Evolutionary conservation across 2,797 vertebrate species (phyloP).

Genomic region (Acipenser ruthenus): DNA sequence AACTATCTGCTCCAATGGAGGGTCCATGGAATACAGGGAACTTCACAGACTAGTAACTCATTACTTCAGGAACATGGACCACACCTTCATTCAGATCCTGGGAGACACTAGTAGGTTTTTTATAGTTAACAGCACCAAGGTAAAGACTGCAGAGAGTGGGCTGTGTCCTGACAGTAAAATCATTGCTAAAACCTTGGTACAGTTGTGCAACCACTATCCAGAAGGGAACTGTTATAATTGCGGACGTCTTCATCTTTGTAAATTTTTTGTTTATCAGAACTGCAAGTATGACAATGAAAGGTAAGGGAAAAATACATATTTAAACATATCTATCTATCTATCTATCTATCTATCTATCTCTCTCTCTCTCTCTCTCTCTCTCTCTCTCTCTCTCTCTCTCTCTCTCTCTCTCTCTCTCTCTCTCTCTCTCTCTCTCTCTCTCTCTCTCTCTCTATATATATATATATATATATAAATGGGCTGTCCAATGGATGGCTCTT

Average conservation of each 20-base stretch:
- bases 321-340: too few species aligned
- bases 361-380: too few species aligned
- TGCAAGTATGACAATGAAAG: background rate
- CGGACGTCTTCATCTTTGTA: background rate
- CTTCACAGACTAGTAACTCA: conserved; percentile 1
- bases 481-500: too few species aligned
- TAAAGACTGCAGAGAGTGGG: background rate
- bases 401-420: too few species aligned
- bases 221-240: background rate
- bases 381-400: too few species aligned
- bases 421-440: too few species aligned
- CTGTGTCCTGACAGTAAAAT: background rate
- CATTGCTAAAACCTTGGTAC: background rate
- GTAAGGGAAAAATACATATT: background rate
- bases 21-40: background rate
- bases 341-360: too few species aligned
- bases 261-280: background rate
- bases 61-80: background rate
- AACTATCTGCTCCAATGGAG: background rate
- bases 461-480: too few species aligned
- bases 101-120: background rate
- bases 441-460: too few species aligned
- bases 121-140: background rate
- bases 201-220: background rate
- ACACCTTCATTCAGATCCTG: background rate